These are phyloP conservation scores for Leucoraja erinaceus DNA, from an alignment of 2,113 vertebrate genomes.

Conservation along the genomic window DNA sequence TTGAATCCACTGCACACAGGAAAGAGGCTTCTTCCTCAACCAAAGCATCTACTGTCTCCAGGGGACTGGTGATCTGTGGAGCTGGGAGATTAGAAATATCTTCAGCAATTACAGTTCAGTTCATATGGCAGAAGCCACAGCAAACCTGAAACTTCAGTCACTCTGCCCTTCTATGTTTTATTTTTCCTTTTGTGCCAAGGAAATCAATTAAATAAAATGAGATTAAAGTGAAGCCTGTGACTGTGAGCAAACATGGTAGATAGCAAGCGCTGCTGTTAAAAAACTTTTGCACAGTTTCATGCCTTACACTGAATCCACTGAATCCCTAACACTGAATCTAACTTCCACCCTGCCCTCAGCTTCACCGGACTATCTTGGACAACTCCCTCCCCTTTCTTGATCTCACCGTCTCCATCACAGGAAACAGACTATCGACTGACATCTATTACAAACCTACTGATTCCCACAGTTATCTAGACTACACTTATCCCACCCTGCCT, in stretches of 20 bases:
- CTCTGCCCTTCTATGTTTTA: not conserved
- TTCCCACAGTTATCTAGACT: too few species aligned
- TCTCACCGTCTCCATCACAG: too few species aligned
- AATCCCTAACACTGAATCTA: too few species aligned
- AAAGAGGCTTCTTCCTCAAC: slow-evolving; percentile 88
- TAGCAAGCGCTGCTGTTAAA: not conserved
- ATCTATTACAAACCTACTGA: too few species aligned
- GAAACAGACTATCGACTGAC: too few species aligned
- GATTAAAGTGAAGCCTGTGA: not conserved
- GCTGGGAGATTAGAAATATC: slow-evolving; percentile 53
- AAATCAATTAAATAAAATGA: not conserved
- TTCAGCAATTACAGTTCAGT: not conserved
- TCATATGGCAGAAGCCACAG: not conserved
- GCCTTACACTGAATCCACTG: too few species aligned
- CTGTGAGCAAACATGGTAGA: not conserved
- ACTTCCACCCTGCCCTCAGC: too few species aligned
- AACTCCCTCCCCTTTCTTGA: too few species aligned
- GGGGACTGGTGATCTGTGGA: slow-evolving; percentile 76
- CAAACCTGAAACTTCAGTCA: not conserved
- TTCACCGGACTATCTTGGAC: too few species aligned
- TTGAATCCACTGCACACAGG: slow-evolving; percentile 86
- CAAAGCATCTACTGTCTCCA: slow-evolving; percentile 82
- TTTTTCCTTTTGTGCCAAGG: not conserved
- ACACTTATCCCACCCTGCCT: too few species aligned
- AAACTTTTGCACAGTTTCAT: not conserved